phyloP scores from a whole-genome alignment of 1,140 invertebrate species.

The Orussus abietinus region DNA sequence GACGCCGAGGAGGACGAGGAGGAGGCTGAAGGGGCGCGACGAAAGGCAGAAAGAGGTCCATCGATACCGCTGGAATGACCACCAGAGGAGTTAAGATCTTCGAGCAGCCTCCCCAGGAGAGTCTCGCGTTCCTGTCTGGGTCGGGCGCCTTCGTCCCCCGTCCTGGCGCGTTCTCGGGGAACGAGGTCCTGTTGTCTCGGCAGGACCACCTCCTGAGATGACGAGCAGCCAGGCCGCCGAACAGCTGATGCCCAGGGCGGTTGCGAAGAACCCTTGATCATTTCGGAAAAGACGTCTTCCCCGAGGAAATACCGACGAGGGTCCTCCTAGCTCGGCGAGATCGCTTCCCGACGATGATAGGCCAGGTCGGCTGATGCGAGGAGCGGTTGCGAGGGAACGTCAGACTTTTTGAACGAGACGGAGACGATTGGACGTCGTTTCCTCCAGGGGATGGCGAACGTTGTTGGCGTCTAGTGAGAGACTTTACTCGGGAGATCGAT shows the following conservation, averaged over 20 bases:
- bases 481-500: too few relatives aligned
- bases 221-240: conserved; percentile 42
- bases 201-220: conserved; percentile 46
- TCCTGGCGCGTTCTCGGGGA: background rate
- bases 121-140: background rate
- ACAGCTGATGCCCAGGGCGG: conserved; percentile 38
- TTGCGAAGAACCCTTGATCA: conserved; percentile 23
- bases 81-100: conserved; percentile 18
- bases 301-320: conserved; percentile 1
- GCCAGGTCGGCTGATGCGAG: too few relatives aligned
- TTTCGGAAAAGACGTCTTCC: conserved; percentile 8
- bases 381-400: too few relatives aligned
- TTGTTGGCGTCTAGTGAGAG: too few relatives aligned
- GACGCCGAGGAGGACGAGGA: too few relatives aligned
- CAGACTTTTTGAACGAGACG: too few relatives aligned
- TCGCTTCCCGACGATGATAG: too few relatives aligned
- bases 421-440: too few relatives aligned
- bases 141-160: background rate
- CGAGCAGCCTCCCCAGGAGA: background rate
- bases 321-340: conserved; percentile 5
- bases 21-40: too few relatives aligned
- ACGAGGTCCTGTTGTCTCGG: conserved; percentile 18
- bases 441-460: too few relatives aligned
- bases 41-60: too few relatives aligned
- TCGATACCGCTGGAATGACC: conserved; percentile 30